Conservation (phyloP, 2,888 invertebrate genomes). For the Charanyca ferruginea region DNA sequence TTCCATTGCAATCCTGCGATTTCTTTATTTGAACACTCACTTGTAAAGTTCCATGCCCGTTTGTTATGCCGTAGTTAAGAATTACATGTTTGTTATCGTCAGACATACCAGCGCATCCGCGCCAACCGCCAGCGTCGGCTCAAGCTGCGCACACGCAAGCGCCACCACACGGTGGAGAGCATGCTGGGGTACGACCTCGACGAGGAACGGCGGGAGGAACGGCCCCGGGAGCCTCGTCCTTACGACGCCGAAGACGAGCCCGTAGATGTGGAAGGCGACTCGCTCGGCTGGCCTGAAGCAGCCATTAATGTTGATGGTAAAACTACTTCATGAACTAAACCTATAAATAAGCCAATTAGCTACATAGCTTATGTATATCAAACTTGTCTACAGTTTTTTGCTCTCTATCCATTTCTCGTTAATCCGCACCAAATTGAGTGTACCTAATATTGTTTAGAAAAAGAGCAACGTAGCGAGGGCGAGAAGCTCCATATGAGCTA, state of each 20-base stretch:
- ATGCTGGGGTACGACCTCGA: conserved; percentile 89
- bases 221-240: conserved; percentile 80
- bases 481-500: conserved; percentile 87
- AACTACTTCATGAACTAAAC: not conserved
- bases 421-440: not conserved
- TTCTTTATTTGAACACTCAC: not conserved
- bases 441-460: conserved; percentile 72
- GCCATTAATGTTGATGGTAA: conserved; percentile 85
- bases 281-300: conserved; percentile 88
- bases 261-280: conserved; percentile 89
- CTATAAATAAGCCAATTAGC: too few relatives aligned
- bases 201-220: conserved; percentile 85
- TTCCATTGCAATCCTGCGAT: not conserved
- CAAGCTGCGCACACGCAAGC: conserved; percentile 89
- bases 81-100: conserved; percentile 15
- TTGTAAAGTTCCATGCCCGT: not conserved
- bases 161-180: conserved; percentile 90
- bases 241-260: conserved; percentile 89
- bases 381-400: too few relatives aligned
- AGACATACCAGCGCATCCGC: conserved; percentile 89
- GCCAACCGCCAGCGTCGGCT: conserved; percentile 89
- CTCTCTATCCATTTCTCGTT: not conserved
- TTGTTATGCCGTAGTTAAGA: not conserved
- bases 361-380: too few relatives aligned
- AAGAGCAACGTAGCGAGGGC: conserved; percentile 82